Percentiles rank a stretch among this genome's conserved stretches.
These are phyloP conservation scores for Nyctibius grandis DNA, from an alignment of 2,797 vertebrate genomes.

Conservation along the genomic window DNA sequence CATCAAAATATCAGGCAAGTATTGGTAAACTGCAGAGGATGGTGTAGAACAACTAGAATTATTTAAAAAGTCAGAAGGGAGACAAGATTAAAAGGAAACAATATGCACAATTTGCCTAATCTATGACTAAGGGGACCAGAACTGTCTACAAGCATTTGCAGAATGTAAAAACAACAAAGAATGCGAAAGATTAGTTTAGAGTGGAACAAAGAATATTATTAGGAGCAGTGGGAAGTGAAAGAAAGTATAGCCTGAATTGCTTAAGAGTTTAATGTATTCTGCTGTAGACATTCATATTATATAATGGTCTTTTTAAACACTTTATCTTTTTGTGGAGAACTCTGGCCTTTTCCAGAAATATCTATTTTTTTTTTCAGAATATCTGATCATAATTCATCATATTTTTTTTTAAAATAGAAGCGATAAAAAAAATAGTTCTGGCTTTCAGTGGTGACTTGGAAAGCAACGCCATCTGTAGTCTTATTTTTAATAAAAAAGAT, in stretches of 20 bases:
- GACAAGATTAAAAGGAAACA: not conserved
- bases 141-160: constrained; percentile 6
- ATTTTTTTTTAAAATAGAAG: not conserved
- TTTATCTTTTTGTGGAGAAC: not conserved
- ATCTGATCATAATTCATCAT: not conserved
- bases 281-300: not conserved
- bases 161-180: not conserved
- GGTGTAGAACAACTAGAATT: not conserved
- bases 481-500: not conserved
- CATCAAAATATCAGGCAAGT: not conserved
- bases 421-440: not conserved
- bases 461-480: not conserved
- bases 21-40: not conserved
- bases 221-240: constrained; percentile 24
- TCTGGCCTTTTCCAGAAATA: constrained; percentile 6
- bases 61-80: constrained; percentile 9
- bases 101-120: constrained; percentile 6
- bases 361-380: not conserved
- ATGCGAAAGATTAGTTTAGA: not conserved
- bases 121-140: constrained; percentile 20
- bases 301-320: not conserved
- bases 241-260: not conserved
- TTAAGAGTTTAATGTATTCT: not conserved
- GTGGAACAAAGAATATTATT: constrained; percentile 44
- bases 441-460: not conserved